Evolutionary conservation across 2,113 vertebrate species (phyloP).

Genomic region (Apodemus sylvaticus): DNA sequence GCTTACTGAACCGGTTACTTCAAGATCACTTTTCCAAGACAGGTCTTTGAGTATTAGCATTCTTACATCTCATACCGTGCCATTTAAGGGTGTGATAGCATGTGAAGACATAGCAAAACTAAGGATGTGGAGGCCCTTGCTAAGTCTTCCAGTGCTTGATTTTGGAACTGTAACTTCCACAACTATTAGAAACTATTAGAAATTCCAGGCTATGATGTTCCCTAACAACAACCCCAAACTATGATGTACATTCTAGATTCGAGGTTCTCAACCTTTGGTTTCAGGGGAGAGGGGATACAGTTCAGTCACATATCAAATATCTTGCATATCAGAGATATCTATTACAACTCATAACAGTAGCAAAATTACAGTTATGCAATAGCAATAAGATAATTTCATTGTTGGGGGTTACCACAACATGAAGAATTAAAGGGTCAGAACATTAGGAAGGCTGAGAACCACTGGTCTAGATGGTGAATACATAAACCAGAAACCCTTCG

Average conservation of each 20-base stretch:
- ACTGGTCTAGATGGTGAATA: background rate
- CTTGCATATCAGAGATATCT: background rate
- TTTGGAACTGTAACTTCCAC: background rate
- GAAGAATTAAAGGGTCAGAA: background rate
- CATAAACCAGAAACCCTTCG: background rate
- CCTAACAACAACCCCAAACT: background rate
- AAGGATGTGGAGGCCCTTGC: background rate
- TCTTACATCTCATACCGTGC: background rate
- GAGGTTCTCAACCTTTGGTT: background rate
- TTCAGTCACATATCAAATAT: background rate
- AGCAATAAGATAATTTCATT: background rate
- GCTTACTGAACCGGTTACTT: background rate
- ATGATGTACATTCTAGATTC: background rate
- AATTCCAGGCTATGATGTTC: too few species aligned
- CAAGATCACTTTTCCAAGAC: conserved; percentile 6
- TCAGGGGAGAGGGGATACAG: background rate
- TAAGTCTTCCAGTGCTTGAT: background rate
- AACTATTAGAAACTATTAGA: background rate
- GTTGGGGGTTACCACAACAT: background rate
- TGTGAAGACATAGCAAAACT: background rate
- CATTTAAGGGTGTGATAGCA: background rate
- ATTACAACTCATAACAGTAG: background rate
- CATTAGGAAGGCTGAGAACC: background rate
- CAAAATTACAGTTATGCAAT: background rate
- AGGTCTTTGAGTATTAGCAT: background rate